Conservation (phyloP, 2,888 invertebrate genomes). For the Capitulum mitella region DNA sequence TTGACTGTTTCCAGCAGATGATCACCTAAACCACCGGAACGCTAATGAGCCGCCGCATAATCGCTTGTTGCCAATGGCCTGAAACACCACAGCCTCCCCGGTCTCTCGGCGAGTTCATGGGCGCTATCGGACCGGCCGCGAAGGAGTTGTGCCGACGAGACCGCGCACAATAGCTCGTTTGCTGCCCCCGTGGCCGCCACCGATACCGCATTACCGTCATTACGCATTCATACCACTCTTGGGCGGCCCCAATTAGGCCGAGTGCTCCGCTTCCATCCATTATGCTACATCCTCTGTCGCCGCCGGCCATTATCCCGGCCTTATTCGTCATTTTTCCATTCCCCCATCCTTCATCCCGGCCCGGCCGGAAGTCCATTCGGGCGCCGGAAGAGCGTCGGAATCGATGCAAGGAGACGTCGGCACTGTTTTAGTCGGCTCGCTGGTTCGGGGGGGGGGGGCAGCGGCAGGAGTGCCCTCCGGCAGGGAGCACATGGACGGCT, state of each 20-base stretch:
- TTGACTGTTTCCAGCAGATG: no score
- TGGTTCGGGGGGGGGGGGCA: neutral
- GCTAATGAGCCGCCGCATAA: no score
- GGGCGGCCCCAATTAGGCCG: conserved; percentile 11
- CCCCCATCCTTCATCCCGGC: conserved; percentile 13
- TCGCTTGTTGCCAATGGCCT: no score
- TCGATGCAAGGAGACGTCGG: conserved; percentile 16
- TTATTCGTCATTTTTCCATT: conserved; percentile 23
- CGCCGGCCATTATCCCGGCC: neutral
- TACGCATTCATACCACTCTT: conserved; percentile 11
- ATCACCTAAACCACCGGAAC: no score
- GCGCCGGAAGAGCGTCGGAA: conserved; percentile 15
- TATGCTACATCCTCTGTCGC: neutral
- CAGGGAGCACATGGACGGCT: no score
- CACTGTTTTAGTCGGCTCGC: conserved; percentile 12
- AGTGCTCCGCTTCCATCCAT: neutral
- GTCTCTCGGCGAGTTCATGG: no score
- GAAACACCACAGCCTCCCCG: no score
- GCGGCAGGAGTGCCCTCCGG: no score
- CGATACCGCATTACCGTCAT: neutral
- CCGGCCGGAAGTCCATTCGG: neutral
- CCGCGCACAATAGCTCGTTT: neutral
- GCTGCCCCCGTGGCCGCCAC: neutral
- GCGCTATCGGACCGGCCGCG: no score
- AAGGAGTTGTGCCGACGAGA: no score